These are phyloP conservation scores for Ecdyonurus torrentis DNA, from an alignment of 2,888 invertebrate species.

Conservation along the genomic window DNA sequence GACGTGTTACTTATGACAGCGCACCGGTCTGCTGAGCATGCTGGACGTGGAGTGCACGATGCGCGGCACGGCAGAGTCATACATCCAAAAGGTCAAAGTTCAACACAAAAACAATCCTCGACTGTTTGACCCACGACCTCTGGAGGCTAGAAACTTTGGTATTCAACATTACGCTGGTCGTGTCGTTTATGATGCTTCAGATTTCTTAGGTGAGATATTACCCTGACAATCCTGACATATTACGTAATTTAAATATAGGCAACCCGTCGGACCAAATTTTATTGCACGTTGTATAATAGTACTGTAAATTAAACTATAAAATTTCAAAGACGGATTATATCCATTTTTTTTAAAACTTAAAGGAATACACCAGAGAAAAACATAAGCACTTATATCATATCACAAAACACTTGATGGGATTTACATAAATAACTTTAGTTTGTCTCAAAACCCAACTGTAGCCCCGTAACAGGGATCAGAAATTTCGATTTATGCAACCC, in stretches of 20 bases:
- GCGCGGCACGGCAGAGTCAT: conserved; percentile 59
- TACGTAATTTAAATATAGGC: not conserved
- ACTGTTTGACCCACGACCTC: conserved; percentile 58
- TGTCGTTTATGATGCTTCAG: conserved; percentile 75
- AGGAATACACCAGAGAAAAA: too few relatives aligned
- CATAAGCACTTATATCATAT: too few relatives aligned
- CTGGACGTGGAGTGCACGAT: conserved; percentile 83
- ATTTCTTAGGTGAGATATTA: conserved; percentile 46
- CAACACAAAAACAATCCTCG: conserved; percentile 72
- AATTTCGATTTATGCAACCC: too few relatives aligned
- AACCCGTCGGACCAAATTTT: not conserved
- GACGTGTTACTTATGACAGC: too few relatives aligned
- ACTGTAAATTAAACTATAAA: not conserved
- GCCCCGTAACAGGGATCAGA: too few relatives aligned
- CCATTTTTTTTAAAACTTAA: too few relatives aligned
- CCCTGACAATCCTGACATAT: not conserved
- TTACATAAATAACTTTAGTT: too few relatives aligned
- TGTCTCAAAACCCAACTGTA: too few relatives aligned
- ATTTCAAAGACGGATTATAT: not conserved
- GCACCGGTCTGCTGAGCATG: conserved; percentile 81
- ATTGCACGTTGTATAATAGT: not conserved
- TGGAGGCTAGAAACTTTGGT: conserved; percentile 64
- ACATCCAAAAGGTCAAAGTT: conserved; percentile 60
- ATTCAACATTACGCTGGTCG: conserved; percentile 81
- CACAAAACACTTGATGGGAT: too few relatives aligned